Evolutionary conservation across 2,113 vertebrate genomes (phyloP), one percentile per base, ranked within the genome.

Genomic region (Pelusios castaneus): DNA sequence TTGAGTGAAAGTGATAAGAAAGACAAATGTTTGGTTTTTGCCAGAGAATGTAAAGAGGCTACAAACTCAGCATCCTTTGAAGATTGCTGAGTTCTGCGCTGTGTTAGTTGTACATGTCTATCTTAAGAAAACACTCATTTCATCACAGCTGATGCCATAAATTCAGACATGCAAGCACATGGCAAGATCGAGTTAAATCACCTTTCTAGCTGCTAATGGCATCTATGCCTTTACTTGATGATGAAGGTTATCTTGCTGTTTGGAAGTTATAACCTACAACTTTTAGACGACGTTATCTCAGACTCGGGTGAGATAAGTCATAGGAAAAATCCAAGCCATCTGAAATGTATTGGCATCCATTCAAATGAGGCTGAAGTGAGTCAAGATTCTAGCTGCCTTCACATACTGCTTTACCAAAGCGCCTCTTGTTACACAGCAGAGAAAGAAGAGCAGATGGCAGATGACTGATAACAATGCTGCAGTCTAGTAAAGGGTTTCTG

Each of bases 71-170:
- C 60, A 60, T 83, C 76, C 94, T 95, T 91, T 97, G 97, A 97
- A 97, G 97, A 87, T 88, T 91, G 85, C 77, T 0, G 88, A 95
- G 93, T 87, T 78, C 97, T 95, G 96, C 0, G 45, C 93, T 97
- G 85, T 96, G 97, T 97, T 97, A 93, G 51, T 84, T 1, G 51
- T 77, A 93, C 77, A 5, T 92, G 96, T 97, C 97, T 97, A 89
- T 95, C 93, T 70, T 97, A 95, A 94, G 92, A 97, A 98, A 97
- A 96, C 95, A 97, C 90, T 95, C 96, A 91, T 98, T 98, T 98
- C 97, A 96, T 98, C 97, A 95, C 38, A 79, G 94, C 94, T 75
- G 58, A 80, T 88, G 87, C 97, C 91, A 88, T 89, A 93, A 97
- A 97, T 95, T 84, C 95, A 96, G 96, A 95, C 93, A 56, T 34